These are phyloP conservation scores for Poeciliopsis infans DNA, from an alignment of 2,797 vertebrate species.

Conservation along the genomic window DNA sequence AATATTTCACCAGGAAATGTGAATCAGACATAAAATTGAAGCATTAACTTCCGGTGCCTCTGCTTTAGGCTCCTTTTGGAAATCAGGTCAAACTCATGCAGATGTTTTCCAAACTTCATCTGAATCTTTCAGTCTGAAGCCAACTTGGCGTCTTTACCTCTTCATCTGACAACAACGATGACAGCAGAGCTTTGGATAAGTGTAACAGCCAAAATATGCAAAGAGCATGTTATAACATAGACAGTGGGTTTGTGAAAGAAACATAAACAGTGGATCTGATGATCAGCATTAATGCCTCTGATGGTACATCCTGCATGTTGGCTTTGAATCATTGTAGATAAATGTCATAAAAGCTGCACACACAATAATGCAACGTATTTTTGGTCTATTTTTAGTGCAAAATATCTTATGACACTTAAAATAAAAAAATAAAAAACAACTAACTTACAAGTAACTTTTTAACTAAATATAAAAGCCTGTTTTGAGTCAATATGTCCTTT, in stretches of 20 bases:
- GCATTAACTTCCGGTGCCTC: background rate
- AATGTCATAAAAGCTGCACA: slow-evolving; percentile 1
- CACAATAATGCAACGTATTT: too few species aligned
- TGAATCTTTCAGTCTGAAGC: slow-evolving; percentile 11
- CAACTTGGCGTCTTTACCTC: slow-evolving; percentile 30
- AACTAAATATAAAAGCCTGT: too few species aligned
- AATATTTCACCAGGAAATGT: background rate
- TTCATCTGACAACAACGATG: slow-evolving; percentile 57
- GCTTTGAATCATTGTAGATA: slow-evolving; percentile 15
- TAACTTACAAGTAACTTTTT: too few species aligned
- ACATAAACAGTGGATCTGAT: slow-evolving; percentile 48
- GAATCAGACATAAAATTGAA: background rate
- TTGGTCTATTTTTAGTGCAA: too few species aligned
- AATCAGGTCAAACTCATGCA: background rate
- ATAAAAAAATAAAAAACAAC: too few species aligned
- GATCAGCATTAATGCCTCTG: slow-evolving; percentile 3
- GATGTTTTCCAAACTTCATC: background rate
- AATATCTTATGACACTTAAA: too few species aligned
- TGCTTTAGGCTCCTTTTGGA: background rate
- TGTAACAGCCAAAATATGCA: slow-evolving; percentile 56
- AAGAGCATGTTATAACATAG: slow-evolving; percentile 58
- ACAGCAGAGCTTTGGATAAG: slow-evolving; percentile 60
- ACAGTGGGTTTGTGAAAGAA: slow-evolving; percentile 34
- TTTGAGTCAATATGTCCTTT: too few species aligned
- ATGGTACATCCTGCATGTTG: slow-evolving; percentile 24